Conservation (phyloP, 2,888 invertebrate genomes). For the Plemyria rubiginata region DNA sequence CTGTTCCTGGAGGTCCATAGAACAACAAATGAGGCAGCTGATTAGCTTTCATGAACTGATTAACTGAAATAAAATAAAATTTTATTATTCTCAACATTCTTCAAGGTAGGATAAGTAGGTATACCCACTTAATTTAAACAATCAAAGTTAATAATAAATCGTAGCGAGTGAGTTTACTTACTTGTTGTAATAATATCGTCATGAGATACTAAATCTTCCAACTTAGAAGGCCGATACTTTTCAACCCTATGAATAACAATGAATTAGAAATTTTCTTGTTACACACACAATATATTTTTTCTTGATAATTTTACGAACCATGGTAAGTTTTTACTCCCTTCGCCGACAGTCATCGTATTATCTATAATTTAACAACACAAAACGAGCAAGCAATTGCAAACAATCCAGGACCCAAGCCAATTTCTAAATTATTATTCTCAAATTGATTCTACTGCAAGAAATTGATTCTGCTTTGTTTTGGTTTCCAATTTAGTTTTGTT, state of each 20-base stretch:
- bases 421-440: too few relatives aligned
- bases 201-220: conserved; percentile 98
- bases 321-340: conserved; percentile 82
- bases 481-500: too few relatives aligned
- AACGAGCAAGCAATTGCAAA: too few relatives aligned
- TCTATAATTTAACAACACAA: not conserved
- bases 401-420: too few relatives aligned
- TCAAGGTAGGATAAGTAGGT: too few relatives aligned
- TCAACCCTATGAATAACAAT: conserved; percentile 91
- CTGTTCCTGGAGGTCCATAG: conserved; percentile 99
- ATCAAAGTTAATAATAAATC: too few relatives aligned
- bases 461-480: too few relatives aligned
- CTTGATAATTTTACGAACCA: conserved; percentile 73
- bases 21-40: conserved; percentile 97
- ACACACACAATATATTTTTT: not conserved
- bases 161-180: conserved; percentile 84
- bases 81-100: too few relatives aligned
- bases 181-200: conserved; percentile 98
- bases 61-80: conserved; percentile 84
- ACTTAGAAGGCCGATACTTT: conserved; percentile 96
- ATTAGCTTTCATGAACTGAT: conserved; percentile 94
- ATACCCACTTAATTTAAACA: too few relatives aligned
- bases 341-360: conserved; percentile 67
- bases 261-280: not conserved
- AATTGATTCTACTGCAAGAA: too few relatives aligned